phyloP scores from a whole-genome alignment of 2,888 invertebrate genomes.

The Boloria selene region DNA sequence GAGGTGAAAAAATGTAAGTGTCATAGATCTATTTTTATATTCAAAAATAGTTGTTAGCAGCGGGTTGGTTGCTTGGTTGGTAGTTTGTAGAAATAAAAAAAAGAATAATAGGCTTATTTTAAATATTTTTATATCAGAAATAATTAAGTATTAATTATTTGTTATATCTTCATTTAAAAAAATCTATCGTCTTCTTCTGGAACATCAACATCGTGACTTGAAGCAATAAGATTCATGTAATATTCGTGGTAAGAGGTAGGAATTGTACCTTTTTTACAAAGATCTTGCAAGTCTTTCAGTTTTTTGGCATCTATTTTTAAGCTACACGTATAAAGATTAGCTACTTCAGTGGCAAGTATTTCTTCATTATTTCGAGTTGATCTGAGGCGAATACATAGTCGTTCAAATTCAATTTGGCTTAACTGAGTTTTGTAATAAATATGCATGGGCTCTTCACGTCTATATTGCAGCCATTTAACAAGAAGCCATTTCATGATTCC shows the following conservation, averaged over 20 bases:
- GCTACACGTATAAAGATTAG: neutral
- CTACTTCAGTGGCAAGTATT: slow-evolving; percentile 1
- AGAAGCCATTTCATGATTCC: neutral
- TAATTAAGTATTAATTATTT: too few species aligned
- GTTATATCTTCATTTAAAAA: too few species aligned
- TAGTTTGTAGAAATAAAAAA: slow-evolving; percentile 2
- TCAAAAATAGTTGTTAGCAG: neutral
- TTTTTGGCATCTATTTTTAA: slow-evolving; percentile 4
- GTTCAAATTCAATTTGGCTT: slow-evolving; percentile 10
- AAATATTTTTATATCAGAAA: neutral
- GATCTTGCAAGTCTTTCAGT: neutral
- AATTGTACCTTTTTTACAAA: slow-evolving; percentile 5
- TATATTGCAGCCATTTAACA: neutral
- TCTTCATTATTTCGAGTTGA: slow-evolving; percentile 6
- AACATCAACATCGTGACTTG: slow-evolving; percentile 1
- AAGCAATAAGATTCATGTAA: slow-evolving; percentile 1
- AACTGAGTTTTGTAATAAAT: slow-evolving; percentile 13
- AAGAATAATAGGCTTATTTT: slow-evolving; percentile 1
- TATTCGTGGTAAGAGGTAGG: slow-evolving; percentile 1
- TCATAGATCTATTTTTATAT: slow-evolving; percentile 4
- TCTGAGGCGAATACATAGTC: slow-evolving; percentile 6
- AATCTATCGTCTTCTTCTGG: neutral
- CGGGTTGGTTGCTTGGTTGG: neutral
- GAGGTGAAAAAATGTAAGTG: slow-evolving; percentile 1
- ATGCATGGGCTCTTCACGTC: slow-evolving; percentile 1